Base-by-base conservation (phyloP, 2,888 invertebrate genomes). In the Cryptocephalus moraei region DNA sequence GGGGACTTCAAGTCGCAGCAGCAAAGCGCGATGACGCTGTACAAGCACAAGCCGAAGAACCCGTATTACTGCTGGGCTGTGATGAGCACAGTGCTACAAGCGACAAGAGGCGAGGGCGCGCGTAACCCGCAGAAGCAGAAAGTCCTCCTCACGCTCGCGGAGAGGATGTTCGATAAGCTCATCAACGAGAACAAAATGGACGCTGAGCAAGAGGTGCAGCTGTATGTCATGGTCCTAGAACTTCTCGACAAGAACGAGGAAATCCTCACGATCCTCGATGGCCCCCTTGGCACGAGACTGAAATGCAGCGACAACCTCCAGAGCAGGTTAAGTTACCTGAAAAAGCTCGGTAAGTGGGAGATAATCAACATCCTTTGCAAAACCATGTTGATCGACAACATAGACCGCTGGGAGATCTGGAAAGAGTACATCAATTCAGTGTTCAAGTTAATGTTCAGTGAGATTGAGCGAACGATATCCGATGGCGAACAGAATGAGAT, bases 41-140 rank as follows among this genome's bases (percentile, higher is more conserved):
- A 91, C 72, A 95, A 93, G 74, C 75, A 90, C 47, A 86, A 86
- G 61, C 87, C 91, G 2, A 95, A 95, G 69, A 92, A 91, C 68
- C 94, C 94, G 0, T 97, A 97, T 68, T 95, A 94, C 68, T 95
- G 93, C 69, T 99, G 97, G 99, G 90, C 91, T 13, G 87, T 97
- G 9, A 95, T 96, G 90, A 95, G 95, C 67, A 82, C 93, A 57
- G 85, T 96, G 14, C 80, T 96, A 75, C 96, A 96, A 34, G 91
- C 90, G 60, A 63, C 61, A 0, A 53, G 64, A 48, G 64, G 64
- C 8, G 62, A 62, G 66, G 70, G 75, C 32, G 51, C 68, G 9
- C 72, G 73, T 8, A 77, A 80, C 57, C 67, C 69, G 8, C 73
- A 75, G 1, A 83, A 82, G 63, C 73, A 71, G 53, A 80, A 78